A percentile compares a stretch with the other conserved stretches of the same genome.
Conservation (phyloP, 2,113 vertebrate species). For the Cheilinus undulatus region DNA sequence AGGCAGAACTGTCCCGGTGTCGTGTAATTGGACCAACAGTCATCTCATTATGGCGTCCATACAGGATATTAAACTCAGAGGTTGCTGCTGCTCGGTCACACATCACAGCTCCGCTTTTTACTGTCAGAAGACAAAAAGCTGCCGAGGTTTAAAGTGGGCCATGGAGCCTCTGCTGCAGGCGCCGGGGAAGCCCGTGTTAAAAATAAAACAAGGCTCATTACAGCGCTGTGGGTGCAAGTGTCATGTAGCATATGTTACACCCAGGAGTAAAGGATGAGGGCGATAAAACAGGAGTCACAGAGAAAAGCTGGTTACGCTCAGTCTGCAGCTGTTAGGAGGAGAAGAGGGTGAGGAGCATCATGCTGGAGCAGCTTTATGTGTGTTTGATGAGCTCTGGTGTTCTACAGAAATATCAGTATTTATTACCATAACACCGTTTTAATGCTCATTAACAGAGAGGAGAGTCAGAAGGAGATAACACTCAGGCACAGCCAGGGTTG, state of each 20-base stretch:
- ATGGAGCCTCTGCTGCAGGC: constrained; percentile 9
- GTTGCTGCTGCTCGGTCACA: not conserved
- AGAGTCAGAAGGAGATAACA: no score
- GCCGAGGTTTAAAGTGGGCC: constrained; percentile 19
- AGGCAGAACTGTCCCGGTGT: constrained; percentile 18
- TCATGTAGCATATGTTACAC: not conserved
- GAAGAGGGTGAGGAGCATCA: no score
- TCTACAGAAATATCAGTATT: no score
- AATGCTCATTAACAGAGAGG: no score
- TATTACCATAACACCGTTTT: no score
- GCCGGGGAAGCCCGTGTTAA: constrained; percentile 23
- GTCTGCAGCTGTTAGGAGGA: not conserved
- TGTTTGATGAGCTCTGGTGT: no score
- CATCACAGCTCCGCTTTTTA: constrained; percentile 3
- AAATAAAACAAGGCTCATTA: constrained; percentile 9
- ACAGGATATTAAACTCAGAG: not conserved
- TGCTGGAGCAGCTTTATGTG: no score
- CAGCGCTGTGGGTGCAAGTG: not conserved
- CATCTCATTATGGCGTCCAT: not conserved
- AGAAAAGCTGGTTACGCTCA: not conserved
- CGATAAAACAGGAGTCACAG: no score
- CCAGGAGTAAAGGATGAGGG: not conserved
- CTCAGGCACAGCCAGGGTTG: no score
- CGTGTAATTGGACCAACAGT: constrained; percentile 21
- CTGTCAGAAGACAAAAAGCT: constrained; percentile 3